Percentiles rank a stretch among this genome's conserved stretches.
These are phyloP conservation scores for Pandion haliaetus DNA, from an alignment of 2,113 vertebrate genomes.

Conservation along the genomic window DNA sequence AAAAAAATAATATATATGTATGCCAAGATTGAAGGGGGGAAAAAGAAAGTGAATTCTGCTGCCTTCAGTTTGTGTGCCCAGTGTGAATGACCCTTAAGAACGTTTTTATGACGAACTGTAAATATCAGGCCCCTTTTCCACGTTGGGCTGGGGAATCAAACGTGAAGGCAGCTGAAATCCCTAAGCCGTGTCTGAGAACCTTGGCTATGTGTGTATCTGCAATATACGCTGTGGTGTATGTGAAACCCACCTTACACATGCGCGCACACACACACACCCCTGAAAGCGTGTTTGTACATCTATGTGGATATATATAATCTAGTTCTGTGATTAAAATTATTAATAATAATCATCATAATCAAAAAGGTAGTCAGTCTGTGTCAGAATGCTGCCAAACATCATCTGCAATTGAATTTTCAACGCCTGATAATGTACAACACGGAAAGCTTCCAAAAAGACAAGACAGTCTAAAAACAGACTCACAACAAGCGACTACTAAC, in stretches of 20 bases:
- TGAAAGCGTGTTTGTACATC: conserved; percentile 48
- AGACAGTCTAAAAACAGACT: conserved; percentile 56
- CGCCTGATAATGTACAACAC: conserved; percentile 58
- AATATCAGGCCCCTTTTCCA: conserved; percentile 18
- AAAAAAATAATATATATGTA: conserved; percentile 49
- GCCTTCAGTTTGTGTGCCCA: not conserved
- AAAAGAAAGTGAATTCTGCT: conserved; percentile 7
- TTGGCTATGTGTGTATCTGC: conserved; percentile 43
- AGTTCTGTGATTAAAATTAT: conserved; percentile 64
- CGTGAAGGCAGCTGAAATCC: conserved; percentile 1
- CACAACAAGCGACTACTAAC: conserved; percentile 63
- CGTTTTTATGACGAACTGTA: not conserved
- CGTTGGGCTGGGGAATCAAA: not conserved
- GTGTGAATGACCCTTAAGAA: not conserved
- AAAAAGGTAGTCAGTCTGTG: conserved; percentile 64
- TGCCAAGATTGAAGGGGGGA: conserved; percentile 12
- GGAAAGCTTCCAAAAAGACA: conserved; percentile 59
- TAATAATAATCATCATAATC: conserved; percentile 48
- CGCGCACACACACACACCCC: not conserved
- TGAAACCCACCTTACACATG: conserved; percentile 23
- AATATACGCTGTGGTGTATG: conserved; percentile 28
- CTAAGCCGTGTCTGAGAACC: not conserved
- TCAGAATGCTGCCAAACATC: conserved; percentile 66
- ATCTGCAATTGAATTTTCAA: conserved; percentile 58
- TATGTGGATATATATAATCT: conserved; percentile 59